Conservation (phyloP, 2,888 invertebrate species). For the Hololepta plana region DNA sequence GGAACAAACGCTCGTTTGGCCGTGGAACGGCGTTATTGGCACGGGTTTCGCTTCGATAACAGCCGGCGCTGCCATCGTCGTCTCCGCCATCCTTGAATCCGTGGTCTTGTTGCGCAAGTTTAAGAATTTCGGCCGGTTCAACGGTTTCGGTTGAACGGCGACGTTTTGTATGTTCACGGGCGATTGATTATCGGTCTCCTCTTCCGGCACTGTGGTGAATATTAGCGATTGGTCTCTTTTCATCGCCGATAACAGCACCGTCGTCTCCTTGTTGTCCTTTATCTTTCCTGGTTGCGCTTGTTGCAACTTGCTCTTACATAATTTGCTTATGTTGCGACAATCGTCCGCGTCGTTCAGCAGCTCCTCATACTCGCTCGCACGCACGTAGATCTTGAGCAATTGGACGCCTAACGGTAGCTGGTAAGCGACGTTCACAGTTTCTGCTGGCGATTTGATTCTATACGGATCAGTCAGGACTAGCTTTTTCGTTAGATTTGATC, state of each 20-base stretch:
- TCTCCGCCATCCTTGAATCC: conserved; percentile 14
- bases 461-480: conserved; percentile 69
- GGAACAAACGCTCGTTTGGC: conserved; percentile 58
- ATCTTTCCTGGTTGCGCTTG: conserved; percentile 4
- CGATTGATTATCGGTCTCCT: conserved; percentile 29
- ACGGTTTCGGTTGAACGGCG: conserved; percentile 11
- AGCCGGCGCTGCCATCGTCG: too few relatives aligned
- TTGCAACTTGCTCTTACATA: conserved; percentile 10
- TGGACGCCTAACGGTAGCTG: conserved; percentile 68
- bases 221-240: conserved; percentile 64
- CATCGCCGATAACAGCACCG: conserved; percentile 42
- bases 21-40: conserved; percentile 33
- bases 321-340: conserved; percentile 27
- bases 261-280: too few relatives aligned
- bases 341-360: conserved; percentile 30
- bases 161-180: conserved; percentile 12
- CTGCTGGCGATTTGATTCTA: conserved; percentile 66
- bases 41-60: conserved; percentile 11
- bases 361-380: conserved; percentile 38
- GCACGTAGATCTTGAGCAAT: conserved; percentile 58
- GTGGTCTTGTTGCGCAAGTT: conserved; percentile 21
- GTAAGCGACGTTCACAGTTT: conserved; percentile 42
- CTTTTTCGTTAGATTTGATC: conserved; percentile 55
- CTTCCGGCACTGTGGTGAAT: conserved; percentile 71
- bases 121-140: conserved; percentile 23